Evolutionary conservation across 2,797 vertebrate species (phyloP), one percentile per base, ranked within the genome.

Genomic region (Morelia viridis): DNA sequence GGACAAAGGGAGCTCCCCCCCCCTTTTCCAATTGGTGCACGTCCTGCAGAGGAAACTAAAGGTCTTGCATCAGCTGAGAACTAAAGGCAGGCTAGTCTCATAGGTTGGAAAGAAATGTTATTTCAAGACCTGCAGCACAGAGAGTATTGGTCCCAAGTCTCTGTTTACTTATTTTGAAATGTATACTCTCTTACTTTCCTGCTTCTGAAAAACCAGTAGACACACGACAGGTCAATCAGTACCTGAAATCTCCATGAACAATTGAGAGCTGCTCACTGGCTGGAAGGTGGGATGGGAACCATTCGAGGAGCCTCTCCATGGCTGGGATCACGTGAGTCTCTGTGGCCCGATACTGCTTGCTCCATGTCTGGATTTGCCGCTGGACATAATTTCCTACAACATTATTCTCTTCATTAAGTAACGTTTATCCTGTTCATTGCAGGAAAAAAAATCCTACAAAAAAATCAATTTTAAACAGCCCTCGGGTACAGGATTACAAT

Each of bases 221-320:
- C 5, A 46, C 19, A 46, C 1, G 9, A 12, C 76, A 80, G 76
- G 76, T 8, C 0, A 0, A 24, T 9, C 7, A 19, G 88, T 96
- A 98, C 98, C 98, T 98, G 97, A 98, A 98, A 95, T 98, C 97
- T 76, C 98, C 98, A 0, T 98, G 98, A 68, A 98, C 97, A 31
- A 98, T 56, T 0, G 97, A 95, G 0, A 88, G 97, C 92, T 50
- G 96, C 95, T 98, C 97, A 15, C 96, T 94, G 12, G 87, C 87
- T 3, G 98, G 98, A 4, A 98, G 94, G 93, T 98, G 98, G 71
- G 95, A 94, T 0, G 98, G 98, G 60, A 98, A 97, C 98, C 98
- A 98, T 17, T 97, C 31, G 0, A 98, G 96, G 89, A 98, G 98
- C 90, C 97, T 96, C 95, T 98, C 98, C 98, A 98, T 98, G 0